Evolutionary conservation across 2,113 vertebrate species (phyloP), one percentile per base, ranked within the genome.

Genomic region (Bolborhynchus lineola): DNA sequence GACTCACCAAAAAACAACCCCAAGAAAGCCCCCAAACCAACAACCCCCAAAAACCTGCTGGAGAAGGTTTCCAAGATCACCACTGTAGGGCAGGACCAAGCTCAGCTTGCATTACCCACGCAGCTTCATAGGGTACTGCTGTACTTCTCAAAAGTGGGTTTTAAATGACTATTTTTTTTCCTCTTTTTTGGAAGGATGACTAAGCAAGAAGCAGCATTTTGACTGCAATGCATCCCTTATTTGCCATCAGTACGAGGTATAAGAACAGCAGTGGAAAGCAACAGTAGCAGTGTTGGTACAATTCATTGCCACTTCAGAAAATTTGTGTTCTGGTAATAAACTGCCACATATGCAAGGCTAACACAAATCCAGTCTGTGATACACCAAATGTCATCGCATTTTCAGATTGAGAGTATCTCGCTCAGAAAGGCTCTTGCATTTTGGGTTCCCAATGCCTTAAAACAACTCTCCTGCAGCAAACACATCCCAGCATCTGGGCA

Each of bases 361-460:
- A 94, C 84, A 75, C 76, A 80, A 91, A 92, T 85, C 44, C 92
- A 92, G 78, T 31, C 89, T 91, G 84, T 68, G 87, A 92, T 85
- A 72, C 60, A 92, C 70, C 68, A 68, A 93, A 89, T 77, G 75
- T 33, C 89, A 94, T 90, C 91, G 69, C 13, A 3, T 94, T 95
- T 85, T 70, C 69, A 83, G 91, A 88, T 7, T 33, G 80, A 91
- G 72, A 94, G 79, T 69, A 52, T 92, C 82, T 79, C 69, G 41
- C 80, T 89, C 76, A n/a, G 72, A 64, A 81, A 93, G 44, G 28
- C 42, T 49, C 82, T 83, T 84, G 59, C 15, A 25, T 90, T 89
- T 92, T 67, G 57, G 26, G 13, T 55, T 88, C 31, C 80, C 23
- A 65, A 2, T 80, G 74, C 91, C 47, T 88, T 75, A 35, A 74